Conservation (phyloP, 2,888 invertebrate genomes). For the Lissocephala sabroskyi region DNA sequence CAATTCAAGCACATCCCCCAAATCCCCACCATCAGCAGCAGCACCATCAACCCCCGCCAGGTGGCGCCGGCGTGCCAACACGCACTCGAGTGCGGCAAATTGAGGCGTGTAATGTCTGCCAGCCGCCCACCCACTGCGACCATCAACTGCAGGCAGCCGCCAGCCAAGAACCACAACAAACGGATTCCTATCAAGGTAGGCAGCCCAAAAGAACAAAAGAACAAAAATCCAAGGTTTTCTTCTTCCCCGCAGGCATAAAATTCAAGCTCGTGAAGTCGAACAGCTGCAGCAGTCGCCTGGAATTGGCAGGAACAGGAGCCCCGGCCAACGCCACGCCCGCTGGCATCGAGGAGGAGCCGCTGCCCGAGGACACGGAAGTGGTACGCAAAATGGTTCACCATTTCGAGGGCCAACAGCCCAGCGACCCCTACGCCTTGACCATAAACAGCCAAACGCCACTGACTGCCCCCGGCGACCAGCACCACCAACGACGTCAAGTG, state of each 20-base stretch:
- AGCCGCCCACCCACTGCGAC: conserved; percentile 48
- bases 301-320: conserved; percentile 79
- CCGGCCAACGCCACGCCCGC: too few relatives aligned
- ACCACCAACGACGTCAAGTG: conserved; percentile 47
- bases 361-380: conserved; percentile 59
- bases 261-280: conserved; percentile 89
- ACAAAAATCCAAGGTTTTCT: conserved; percentile 1
- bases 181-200: conserved; percentile 55
- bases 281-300: conserved; percentile 87
- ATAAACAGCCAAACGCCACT: conserved; percentile 70
- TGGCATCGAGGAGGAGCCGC: not conserved
- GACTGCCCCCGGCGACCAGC: conserved; percentile 4
- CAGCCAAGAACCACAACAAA: conserved; percentile 22
- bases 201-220: conserved; percentile 3
- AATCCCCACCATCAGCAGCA: conserved; percentile 72
- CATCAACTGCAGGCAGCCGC: conserved; percentile 30
- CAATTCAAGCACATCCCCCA: conserved; percentile 61
- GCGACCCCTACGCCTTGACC: conserved; percentile 59
- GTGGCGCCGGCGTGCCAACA: conserved; percentile 63
- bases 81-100: conserved; percentile 56
- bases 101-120: conserved; percentile 71
- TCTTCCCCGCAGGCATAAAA: conserved; percentile 76
- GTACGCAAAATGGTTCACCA: conserved; percentile 72
- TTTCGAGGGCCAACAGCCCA: conserved; percentile 60
- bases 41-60: conserved; percentile 12